Evolutionary conservation across 1,140 invertebrate species (phyloP), one percentile per base, ranked within the genome.

Genomic region (Drosophila cardini): DNA sequence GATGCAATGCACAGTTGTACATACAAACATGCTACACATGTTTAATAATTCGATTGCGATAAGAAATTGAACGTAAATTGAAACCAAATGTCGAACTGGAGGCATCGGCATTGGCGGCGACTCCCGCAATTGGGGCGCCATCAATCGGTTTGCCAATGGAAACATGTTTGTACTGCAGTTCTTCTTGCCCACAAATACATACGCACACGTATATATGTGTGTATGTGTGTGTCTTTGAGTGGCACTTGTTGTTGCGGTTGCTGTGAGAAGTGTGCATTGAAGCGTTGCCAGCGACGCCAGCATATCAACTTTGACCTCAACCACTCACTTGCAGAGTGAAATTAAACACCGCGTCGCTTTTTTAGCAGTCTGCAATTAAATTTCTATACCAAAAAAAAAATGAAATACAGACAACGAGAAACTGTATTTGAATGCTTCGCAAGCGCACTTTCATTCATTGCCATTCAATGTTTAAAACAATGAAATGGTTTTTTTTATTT

Each of bases 21-120:
- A 61, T 26, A 40, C 52, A 53, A 10, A 11, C 6, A 16, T 18
- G 36, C 10, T 9, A 53, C 45, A 32, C 65, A 60, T 30, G 68
- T 68, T 69, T 67, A 81, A 67, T 81, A 86, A 78, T 81, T 70
- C 61, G 63, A 72, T 68, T 69, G 79, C 79, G 83, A 86, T 86
- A 87, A 87, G 79, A 69, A 82, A 87, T 79, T 79, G 72, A 86
- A 87, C 67, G 83, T 87, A 86, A 86, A 86, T 86, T 86, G 79
- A 86, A 86, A 86, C 83, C 83, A 72, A 86, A 86, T 86, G 83
- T 77, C 67, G 57, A 36, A 50, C 15, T 53, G 34, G 42, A 15
- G 81, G 36, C 38, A 82, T 58, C 73, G 55, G 36, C 18, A 18
- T 45, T 61, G 36, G 26, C 73, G 50, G 45, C 46, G 72, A 38